Evolutionary conservation across 2,113 vertebrate genomes (phyloP), one percentile per base, ranked within the genome.

Genomic region (Sapayoa aenigma): DNA sequence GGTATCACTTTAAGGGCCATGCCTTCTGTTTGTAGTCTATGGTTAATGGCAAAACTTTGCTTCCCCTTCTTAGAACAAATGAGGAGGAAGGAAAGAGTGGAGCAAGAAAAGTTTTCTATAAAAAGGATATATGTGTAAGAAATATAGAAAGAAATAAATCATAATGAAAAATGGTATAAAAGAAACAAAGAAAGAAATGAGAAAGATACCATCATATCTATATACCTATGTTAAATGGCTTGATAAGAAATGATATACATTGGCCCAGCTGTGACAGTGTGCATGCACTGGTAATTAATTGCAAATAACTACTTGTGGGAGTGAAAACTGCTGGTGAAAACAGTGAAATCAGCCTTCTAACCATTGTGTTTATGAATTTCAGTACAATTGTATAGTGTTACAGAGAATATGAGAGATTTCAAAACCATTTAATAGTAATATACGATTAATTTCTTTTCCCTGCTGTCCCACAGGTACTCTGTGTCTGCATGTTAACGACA

Each of bases 401-500:
- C 12, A 56, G 63, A 80, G 50, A 47, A 83, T 90, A 76, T n/a
- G 11, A 50, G 14, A 11, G 8, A 20, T 75, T 93, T 78, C 35
- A 77, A 63, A 95, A 81, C 9, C 8, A 19, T 88, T 78, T 10
- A 42, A 4, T 60, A 15, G 11, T 85, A 15, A 27, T 30, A 90
- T 59, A 81, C 67, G 12, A 55, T 47, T 44, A 4, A 24, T 73
- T 86, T 90, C 9, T 93, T 86, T 82, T 94, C 33, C 37, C 95
- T 95, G 28, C 41, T 95, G 15, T 92, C 37, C 53, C 41, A 76
- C 94, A 98, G 98, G 97, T 98, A 55, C 97, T 98, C 44, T 98
- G 97, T 83, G 98, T 98, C 84, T 98, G 98, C 85, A 67, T 98
- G 72, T 90, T 98, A 94, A 98, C 98, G 0, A 98, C 95, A 71